Percentiles rank a stretch among this genome's conserved stretches.
Conservation (phyloP, 2,113 vertebrate species). For the Callipepla squamata region DNA sequence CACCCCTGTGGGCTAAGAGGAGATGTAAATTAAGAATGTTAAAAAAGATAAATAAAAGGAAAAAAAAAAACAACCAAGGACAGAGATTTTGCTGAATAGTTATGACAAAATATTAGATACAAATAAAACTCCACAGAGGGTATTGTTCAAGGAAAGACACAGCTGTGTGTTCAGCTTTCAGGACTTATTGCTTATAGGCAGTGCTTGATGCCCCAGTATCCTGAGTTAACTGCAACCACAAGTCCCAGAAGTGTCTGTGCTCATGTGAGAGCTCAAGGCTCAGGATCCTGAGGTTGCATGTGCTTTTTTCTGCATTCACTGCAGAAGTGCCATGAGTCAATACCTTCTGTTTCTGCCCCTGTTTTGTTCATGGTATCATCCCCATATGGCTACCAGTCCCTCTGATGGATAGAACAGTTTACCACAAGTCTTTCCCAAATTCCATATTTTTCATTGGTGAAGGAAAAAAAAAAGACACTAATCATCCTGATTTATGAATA, state of each 20-base stretch:
- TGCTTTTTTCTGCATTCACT: neutral
- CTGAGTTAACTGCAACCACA: neutral
- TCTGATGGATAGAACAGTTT: neutral
- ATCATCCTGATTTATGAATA: neutral
- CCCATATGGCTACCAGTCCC: neutral
- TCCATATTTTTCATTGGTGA: neutral
- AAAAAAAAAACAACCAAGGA: neutral
- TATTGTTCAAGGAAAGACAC: neutral
- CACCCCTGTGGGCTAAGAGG: neutral
- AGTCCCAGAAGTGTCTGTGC: rapidly evolving
- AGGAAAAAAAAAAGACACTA: neutral
- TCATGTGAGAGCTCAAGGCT: neutral
- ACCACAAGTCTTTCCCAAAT: neutral
- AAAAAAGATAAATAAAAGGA: neutral
- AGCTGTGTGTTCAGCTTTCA: neutral
- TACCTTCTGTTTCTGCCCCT: neutral
- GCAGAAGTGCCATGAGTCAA: neutral
- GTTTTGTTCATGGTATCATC: neutral
- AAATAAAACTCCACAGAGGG: neutral
- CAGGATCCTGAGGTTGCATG: neutral
- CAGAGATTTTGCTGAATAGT: neutral
- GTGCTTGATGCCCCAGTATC: neutral
- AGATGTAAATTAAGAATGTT: neutral
- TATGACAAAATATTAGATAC: neutral
- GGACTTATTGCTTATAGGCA: rapidly evolving